Base-by-base conservation (phyloP, 2,888 invertebrate genomes). In the Isoperla grammatica region DNA sequence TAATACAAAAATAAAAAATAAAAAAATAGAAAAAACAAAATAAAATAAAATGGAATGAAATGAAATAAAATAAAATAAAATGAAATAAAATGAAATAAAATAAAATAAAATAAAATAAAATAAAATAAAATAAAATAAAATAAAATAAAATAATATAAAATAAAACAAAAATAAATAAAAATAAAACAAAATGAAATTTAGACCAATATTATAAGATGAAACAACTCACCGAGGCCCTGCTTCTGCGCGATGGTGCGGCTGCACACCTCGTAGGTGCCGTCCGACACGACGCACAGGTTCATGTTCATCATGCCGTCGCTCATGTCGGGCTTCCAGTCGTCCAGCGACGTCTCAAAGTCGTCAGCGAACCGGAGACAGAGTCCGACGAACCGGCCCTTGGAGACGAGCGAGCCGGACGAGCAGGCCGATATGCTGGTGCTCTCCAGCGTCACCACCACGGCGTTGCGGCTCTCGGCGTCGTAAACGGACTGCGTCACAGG, bases 241-340 rank as follows among this genome's bases (percentile, higher is more conserved):
- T 91, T 90, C 37, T 90, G 88, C 8, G 93, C 91, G 56, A 90
- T 87, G 0, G 97, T 97, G 62, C 94, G 80, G 65, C 93, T 94
- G 77, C 95, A 95, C 3, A 99, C 94, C 78, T 98, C 96, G 71
- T 97, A 99, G 1, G 97, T 97, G 13, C 99, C 99, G 75, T 96
- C 95, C 9, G 96, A 97, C n/a, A 99, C 99, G 57, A 94, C 90
- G 76, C 98, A 97, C 45, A 94, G 81, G 73, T 95, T 95, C 86
- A 91, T 88, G 39, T 53, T 53, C 59, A 88, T 86, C 61, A 82
- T 83, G 11, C 83, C 79, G 69, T 91, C 91, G 56, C 80, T 83
- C 72, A 86, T 82, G 69, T 91, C 88, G 1, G 97, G 97, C 74
- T 95, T 95, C 97, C 97, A 97, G 74, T 97, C 97, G 72, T 97